Base-by-base conservation (phyloP, 2,888 invertebrate genomes). In the Philereme transversata region DNA sequence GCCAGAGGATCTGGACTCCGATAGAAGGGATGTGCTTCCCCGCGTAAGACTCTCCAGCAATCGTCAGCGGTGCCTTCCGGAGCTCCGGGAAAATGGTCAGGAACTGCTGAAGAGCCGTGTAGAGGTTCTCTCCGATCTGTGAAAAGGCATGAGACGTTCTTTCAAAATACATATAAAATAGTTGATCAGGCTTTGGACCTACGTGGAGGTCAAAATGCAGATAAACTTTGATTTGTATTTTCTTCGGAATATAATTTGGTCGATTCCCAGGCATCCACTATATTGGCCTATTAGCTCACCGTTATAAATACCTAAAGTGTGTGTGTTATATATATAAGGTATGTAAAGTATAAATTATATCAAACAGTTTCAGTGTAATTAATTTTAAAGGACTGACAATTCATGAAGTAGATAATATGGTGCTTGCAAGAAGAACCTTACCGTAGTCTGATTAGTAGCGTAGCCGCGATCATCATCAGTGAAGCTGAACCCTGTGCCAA, bases 1-100 rank as follows among this genome's bases (percentile, higher is more conserved):
- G 83, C 84, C 89, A 85, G 35, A 90, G 91, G 41, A 95, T 95
- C 72, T 94, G 93, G 44, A 94, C 90, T 0, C 91, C 94, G 9
- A 96, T 82, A 0, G 95, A 94, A 0, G 95, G 93, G 10, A 93
- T 93, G 65, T 93, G 93, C 72, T 93, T 93, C 54, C 95, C 95
- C 1, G 94, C 94, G 76, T 94, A 95, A 0, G 94, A 94, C 79
- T 95, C 95, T 9, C 95, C 95, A 0, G 95, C 94, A 0, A 95
- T 88, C 55, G 94, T 95, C 66, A 96, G 92, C 4, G 94, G 94
- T 54, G 94, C 94, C 56, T 84, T 80, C 49, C 93, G 90, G 4
- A 94, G 87, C 59, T 94, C 93, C 0, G 94, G 93, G 79, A 95
- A 96, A 1, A 95, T 74, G 4, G 90, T 93, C 69, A 95, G 92